Evolutionary conservation across 2,888 invertebrate species (phyloP).

Genomic region (Leptothorax acervorum): DNA sequence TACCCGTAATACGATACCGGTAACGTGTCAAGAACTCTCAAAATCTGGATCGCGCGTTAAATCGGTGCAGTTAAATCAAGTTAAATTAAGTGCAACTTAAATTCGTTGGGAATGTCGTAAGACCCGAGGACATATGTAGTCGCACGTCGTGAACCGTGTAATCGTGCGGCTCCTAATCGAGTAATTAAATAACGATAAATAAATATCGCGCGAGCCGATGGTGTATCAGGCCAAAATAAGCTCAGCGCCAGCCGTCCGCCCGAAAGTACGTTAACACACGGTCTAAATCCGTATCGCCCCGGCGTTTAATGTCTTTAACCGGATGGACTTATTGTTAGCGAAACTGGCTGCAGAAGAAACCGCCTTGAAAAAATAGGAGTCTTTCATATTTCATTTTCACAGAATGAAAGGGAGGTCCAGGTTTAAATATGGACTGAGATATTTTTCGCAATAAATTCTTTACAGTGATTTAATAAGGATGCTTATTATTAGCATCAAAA

Average conservation of each 20-base stretch:
- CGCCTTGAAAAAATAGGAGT: background rate
- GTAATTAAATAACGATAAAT: background rate
- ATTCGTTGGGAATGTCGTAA: background rate
- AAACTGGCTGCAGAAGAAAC: background rate
- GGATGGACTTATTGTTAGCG: conserved; percentile 17
- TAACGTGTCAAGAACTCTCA: background rate
- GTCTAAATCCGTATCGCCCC: conserved; percentile 81
- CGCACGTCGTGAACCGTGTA: background rate
- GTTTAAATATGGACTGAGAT: too few species aligned
- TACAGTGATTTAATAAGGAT: too few species aligned
- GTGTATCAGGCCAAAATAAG: conserved; percentile 80
- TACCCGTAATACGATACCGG: conserved; percentile 22
- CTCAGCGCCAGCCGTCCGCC: conserved; percentile 73
- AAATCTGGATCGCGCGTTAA: conserved; percentile 19
- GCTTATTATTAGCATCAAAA: too few species aligned
- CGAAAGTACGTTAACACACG: conserved; percentile 83
- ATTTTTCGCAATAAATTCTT: too few species aligned
- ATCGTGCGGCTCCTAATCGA: background rate
- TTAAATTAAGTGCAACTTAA: conserved; percentile 12
- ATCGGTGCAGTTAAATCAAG: background rate
- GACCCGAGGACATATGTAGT: background rate
- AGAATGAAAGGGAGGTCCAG: too few species aligned
- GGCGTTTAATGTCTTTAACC: conserved; percentile 54
- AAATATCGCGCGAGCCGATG: conserved; percentile 50
- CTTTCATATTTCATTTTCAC: background rate